These are phyloP conservation scores for Pristionchus entomophagus DNA, from an alignment of 2,888 invertebrate genomes.

Conservation along the genomic window DNA sequence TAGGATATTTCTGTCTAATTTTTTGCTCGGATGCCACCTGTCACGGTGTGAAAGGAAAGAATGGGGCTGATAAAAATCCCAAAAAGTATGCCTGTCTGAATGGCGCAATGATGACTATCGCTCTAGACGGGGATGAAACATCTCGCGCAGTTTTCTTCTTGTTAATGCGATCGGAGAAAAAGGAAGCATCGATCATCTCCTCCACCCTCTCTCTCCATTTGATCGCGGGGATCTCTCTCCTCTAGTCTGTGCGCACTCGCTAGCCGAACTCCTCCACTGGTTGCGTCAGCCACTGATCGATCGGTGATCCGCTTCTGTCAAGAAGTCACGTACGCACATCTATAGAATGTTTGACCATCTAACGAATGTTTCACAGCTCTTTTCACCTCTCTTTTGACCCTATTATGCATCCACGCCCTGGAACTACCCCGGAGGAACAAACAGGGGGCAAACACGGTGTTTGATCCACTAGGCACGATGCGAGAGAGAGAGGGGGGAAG, in stretches of 20 bases:
- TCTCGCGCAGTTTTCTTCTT: no score
- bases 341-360: background rate
- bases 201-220: background rate
- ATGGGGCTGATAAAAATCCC: no score
- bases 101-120: conserved; percentile 1
- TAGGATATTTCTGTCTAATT: no score
- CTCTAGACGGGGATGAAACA: background rate
- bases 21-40: no score
- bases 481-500: background rate
- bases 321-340: conserved; percentile 27
- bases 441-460: background rate
- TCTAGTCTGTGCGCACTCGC: conserved; percentile 34
- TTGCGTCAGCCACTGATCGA: background rate
- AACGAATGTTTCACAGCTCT: background rate
- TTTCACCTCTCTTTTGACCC: background rate
- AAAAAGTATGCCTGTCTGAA: no score
- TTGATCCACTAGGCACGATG: background rate
- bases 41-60: no score
- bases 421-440: background rate
- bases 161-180: background rate
- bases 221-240: background rate
- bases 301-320: no score
- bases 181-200: background rate
- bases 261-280: background rate
- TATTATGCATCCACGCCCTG: no score